Base-by-base conservation (phyloP, 2,113 vertebrate species). In the Microtus oregoni region DNA sequence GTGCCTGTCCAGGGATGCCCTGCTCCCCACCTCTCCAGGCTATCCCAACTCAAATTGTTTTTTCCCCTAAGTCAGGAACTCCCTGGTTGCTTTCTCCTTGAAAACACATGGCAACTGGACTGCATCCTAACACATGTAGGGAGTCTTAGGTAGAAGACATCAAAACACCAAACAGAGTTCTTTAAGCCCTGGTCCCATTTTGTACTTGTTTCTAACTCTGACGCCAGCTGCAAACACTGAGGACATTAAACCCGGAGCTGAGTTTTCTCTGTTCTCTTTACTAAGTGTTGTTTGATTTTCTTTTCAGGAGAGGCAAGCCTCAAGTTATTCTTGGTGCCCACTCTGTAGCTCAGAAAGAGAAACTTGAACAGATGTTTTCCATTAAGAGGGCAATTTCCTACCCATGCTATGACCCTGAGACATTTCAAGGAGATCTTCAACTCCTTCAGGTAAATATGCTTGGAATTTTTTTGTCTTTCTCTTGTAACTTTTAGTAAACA, bases 361-460 rank as follows among this genome's bases (percentile, higher is more conserved):
- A 2, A 77, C 28, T 85, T 72, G 81, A 96, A 30, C 98, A 98
- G 94, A 0, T 0, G 58, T 96, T 98, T 86, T 0, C 0, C n/a
- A 86, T 98, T 94, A 32, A 14, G 63, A 97, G 92, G 28, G 0
- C 0, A 0, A 52, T 97, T 95, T 7, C 0, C 61, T 3, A 97
- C 30, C 96, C 94, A 0, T 30, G 15, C 75, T 98, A 94, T 12
- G 0, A 11, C 10, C 0, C 0, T 0, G 0, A 0, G 0, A 1
- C 0, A 20, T 50, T 6, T 0, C 92, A 98, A 97, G 92, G 97
- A 0, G 98, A 98, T 93, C 85, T 98, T 86, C 98, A 98, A 98
- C 97, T 98, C 55, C 63, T 98, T 50, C 81, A 98, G 98, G 98
- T 98, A 98, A 41, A 61, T 20, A 92, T 10, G 52, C n/a, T n/a